Evolutionary conservation across 1,140 invertebrate species (phyloP).

Genomic region (Pseudoatta argentina): DNA sequence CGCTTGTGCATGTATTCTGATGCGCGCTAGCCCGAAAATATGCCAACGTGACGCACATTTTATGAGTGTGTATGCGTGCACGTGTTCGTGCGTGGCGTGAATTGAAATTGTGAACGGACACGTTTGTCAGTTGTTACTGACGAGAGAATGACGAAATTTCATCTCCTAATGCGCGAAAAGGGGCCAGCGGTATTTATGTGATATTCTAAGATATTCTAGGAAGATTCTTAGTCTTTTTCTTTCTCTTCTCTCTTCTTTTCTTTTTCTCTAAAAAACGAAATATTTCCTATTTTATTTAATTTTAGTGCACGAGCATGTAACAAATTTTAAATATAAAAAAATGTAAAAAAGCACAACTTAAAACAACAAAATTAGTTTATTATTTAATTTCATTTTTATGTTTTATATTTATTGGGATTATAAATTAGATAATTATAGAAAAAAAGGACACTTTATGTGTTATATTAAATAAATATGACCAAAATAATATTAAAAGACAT

Average conservation of each 20-base stretch:
- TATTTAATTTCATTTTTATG: neutral
- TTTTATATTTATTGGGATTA: neutral
- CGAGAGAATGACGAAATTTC: constrained; percentile 21
- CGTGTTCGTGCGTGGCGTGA: constrained; percentile 3
- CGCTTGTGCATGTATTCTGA: constrained; percentile 49
- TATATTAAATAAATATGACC: neutral
- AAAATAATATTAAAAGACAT: neutral
- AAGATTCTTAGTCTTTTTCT: neutral
- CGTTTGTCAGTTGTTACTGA: constrained; percentile 39
- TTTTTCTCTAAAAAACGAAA: neutral
- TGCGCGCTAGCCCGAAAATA: constrained; percentile 58
- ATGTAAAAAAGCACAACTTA: neutral
- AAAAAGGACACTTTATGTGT: neutral
- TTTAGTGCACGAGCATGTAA: neutral
- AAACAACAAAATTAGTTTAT: neutral
- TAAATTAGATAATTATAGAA: neutral
- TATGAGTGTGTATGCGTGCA: neutral
- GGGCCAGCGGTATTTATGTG: neutral
- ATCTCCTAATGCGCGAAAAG: neutral
- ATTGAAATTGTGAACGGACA: constrained; percentile 31
- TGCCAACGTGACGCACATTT: constrained; percentile 50
- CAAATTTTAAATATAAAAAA: neutral
- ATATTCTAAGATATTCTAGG: neutral
- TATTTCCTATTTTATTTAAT: neutral
- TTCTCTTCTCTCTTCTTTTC: neutral